Percentiles rank a stretch among this genome's conserved stretches.
Conservation (phyloP, 1,140 invertebrate genomes). For the Homarus americanus region DNA sequence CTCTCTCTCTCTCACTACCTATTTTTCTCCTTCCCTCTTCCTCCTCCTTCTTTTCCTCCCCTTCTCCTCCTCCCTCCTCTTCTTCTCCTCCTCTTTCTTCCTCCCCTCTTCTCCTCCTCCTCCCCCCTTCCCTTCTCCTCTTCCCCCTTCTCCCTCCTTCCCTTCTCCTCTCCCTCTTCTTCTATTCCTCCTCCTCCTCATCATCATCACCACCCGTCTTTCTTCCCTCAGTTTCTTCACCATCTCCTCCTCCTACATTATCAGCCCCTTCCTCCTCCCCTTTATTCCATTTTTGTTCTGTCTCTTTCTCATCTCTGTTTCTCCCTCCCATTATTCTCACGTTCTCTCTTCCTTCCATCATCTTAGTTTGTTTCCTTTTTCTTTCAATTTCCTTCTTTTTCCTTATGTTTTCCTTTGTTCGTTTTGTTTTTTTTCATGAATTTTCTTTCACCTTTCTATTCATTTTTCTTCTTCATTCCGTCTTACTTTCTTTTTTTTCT, state of each 20-base stretch:
- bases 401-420: no score
- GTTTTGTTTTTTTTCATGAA: no score
- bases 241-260: neutral
- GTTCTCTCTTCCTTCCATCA: neutral
- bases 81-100: neutral
- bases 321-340: constrained; percentile 3
- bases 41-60: neutral
- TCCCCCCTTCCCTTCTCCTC: neutral
- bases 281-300: neutral
- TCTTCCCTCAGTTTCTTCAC: neutral
- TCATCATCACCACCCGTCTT: neutral
- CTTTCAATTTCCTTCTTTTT: no score
- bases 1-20: neutral
- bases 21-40: neutral
- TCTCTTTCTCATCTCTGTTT: neutral
- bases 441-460: no score
- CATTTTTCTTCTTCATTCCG: no score
- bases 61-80: neutral
- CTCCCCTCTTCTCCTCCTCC: neutral
- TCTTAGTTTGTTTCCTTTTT: no score
- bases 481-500: no score
- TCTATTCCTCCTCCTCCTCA: neutral
- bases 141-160: neutral
- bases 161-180: neutral
- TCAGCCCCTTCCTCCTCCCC: neutral